These are phyloP conservation scores for Orbicella faveolata DNA, from an alignment of 64 coral and sea anemone species.

Conservation along the genomic window DNA sequence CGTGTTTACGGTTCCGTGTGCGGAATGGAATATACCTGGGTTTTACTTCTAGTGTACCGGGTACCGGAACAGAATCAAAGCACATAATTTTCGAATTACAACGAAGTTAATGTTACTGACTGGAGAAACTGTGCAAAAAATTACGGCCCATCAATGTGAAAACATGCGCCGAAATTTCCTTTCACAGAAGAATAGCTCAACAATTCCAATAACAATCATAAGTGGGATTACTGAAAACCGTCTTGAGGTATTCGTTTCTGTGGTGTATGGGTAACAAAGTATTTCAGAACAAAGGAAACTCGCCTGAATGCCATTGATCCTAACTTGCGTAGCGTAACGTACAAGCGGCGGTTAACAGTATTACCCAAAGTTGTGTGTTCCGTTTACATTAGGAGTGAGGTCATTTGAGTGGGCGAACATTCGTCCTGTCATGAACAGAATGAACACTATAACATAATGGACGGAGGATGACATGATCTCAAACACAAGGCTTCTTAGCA, in stretches of 20 bases:
- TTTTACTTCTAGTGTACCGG: too few relatives aligned
- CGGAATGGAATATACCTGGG: too few relatives aligned
- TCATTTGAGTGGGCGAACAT: background rate
- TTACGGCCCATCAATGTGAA: background rate
- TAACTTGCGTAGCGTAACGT: too few relatives aligned
- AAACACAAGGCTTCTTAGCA: slow-evolving; percentile 31
- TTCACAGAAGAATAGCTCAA: background rate
- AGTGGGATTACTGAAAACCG: background rate
- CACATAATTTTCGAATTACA: too few relatives aligned
- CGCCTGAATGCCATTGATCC: too few relatives aligned
- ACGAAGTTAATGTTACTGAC: too few relatives aligned
- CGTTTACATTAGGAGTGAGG: background rate
- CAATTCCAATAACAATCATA: background rate
- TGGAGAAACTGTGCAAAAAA: too few relatives aligned
- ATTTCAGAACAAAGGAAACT: too few relatives aligned
- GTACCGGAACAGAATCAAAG: too few relatives aligned
- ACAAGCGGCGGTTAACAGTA: background rate
- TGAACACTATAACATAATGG: background rate
- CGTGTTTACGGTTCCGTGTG: too few relatives aligned
- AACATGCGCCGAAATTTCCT: background rate
- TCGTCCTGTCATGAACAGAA: background rate
- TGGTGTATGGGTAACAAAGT: background rate
- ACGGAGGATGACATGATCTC: background rate
- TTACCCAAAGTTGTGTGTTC: background rate
- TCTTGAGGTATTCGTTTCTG: background rate